Percentiles rank a stretch among this genome's conserved stretches.
phyloP scores from a whole-genome alignment of 2,888 invertebrate species.

The Argyra leucocephala region DNA sequence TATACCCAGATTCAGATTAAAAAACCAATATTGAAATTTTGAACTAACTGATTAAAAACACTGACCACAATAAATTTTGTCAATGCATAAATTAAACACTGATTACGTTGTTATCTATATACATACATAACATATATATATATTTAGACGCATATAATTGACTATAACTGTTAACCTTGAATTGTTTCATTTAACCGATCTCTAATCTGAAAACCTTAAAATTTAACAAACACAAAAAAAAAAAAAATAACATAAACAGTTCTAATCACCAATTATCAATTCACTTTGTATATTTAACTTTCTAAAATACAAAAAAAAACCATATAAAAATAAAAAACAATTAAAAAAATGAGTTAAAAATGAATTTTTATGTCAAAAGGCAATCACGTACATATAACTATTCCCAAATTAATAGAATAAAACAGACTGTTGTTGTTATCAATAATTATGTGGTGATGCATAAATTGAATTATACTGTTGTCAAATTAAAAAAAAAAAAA shows the following conservation, averaged over 20 bases:
- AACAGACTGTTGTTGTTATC: not conserved
- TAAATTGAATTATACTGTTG: not conserved
- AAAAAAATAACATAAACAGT: not conserved
- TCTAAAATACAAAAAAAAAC: not conserved
- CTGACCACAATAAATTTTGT: not conserved
- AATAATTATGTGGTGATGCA: not conserved
- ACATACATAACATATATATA: no score
- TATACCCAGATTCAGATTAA: no score
- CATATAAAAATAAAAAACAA: not conserved
- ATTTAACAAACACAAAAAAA: not conserved
- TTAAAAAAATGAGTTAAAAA: not conserved
- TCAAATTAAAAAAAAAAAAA: not conserved
- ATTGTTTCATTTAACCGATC: constrained; percentile 1
- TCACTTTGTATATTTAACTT: not conserved
- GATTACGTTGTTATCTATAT: no score
- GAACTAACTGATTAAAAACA: no score
- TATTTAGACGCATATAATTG: not conserved
- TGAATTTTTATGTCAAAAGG: not conserved
- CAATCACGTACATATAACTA: no score
- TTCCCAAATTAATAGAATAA: no score
- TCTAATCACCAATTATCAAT: not conserved
- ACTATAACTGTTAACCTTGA: not conserved
- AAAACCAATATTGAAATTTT: no score
- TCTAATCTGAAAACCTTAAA: not conserved
- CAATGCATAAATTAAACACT: not conserved